Evolutionary conservation across 2,888 invertebrate genomes (phyloP).

Genomic region (Halictus ligatus): DNA sequence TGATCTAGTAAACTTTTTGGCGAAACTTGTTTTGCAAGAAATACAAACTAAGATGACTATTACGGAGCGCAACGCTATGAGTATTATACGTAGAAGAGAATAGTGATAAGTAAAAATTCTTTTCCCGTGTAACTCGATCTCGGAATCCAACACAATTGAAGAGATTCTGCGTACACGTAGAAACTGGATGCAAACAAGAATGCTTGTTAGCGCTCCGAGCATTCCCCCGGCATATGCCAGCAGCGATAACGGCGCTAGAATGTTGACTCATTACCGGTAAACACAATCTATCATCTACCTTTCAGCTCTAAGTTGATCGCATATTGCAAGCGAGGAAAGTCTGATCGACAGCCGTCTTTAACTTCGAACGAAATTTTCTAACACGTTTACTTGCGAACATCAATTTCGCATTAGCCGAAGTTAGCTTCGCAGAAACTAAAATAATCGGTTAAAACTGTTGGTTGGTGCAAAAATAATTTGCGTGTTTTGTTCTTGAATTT

Average conservation of each 20-base stretch:
- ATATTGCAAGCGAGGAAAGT: not conserved
- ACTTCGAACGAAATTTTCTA: not conserved
- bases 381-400: not conserved
- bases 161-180: slow-evolving; percentile 56
- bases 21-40: not conserved
- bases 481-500: not conserved
- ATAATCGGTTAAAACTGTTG: not conserved
- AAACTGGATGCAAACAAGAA: slow-evolving; percentile 68
- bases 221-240: slow-evolving; percentile 41
- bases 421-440: not conserved
- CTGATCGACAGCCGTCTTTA: not conserved
- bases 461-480: not conserved
- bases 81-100: not conserved
- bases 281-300: slow-evolving; percentile 69
- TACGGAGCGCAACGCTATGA: too few species aligned
- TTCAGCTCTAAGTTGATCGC: slow-evolving; percentile 14
- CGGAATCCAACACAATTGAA: slow-evolving; percentile 34
- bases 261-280: slow-evolving; percentile 75
- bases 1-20: not conserved
- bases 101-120: not conserved
- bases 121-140: not conserved
- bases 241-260: slow-evolving; percentile 45
- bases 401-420: not conserved
- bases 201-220: slow-evolving; percentile 65
- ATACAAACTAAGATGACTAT: not conserved